Conservation (phyloP, 1,140 invertebrate species). For the Onthophagus taurus region DNA sequence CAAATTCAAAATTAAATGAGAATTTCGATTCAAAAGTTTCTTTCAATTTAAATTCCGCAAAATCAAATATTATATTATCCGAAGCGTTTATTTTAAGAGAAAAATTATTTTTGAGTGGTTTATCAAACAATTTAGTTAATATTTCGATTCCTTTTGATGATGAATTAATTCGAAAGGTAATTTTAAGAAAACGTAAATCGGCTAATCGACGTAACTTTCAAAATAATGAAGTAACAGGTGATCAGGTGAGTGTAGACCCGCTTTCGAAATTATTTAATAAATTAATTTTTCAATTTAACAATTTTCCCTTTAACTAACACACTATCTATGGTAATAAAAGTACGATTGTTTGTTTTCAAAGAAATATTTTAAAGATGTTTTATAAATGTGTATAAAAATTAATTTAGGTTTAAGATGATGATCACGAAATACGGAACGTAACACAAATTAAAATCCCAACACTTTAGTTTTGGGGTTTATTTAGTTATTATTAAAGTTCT, state of each 20-base stretch:
- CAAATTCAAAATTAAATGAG: neutral
- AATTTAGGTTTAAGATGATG: too few species aligned
- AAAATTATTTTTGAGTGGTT: constrained; percentile 3
- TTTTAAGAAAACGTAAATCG: constrained; percentile 6
- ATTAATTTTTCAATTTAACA: neutral
- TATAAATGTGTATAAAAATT: neutral
- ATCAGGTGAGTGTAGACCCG: too few species aligned
- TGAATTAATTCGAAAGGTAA: constrained; percentile 1
- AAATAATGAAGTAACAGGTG: neutral
- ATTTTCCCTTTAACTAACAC: neutral
- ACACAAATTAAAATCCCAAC: too few species aligned
- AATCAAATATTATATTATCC: neutral
- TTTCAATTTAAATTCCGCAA: neutral
- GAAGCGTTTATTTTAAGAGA: neutral
- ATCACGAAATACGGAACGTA: too few species aligned
- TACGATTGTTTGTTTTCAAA: neutral
- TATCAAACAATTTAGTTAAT: constrained; percentile 1
- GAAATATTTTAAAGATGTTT: neutral
- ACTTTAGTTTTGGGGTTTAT: too few species aligned
- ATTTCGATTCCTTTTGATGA: constrained; percentile 6
- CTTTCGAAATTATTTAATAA: neutral
- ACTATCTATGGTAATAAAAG: neutral
- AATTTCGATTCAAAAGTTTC: neutral
- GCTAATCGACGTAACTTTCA: neutral
- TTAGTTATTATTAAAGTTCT: too few species aligned